Evolutionary conservation across 2,113 vertebrate species (phyloP).

Genomic region (Lepidothrix coronata): DNA sequence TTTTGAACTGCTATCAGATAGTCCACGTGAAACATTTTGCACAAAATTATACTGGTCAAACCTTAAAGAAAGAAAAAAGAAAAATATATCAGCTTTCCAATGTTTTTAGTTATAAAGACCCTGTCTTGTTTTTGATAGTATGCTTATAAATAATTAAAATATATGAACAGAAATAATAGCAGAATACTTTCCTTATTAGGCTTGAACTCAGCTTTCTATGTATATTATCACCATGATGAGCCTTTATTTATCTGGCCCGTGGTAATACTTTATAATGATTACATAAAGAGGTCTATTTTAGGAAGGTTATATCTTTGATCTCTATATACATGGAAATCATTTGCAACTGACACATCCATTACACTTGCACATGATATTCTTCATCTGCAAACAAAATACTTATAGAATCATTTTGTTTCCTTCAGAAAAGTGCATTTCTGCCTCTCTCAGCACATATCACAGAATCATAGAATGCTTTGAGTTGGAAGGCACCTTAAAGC

Average conservation of each 20-base stretch:
- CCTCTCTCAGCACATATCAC: constrained; percentile 1
- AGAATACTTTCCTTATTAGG: constrained; percentile 15
- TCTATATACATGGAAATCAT: constrained; percentile 12
- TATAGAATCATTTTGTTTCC: neutral
- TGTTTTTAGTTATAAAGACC: neutral
- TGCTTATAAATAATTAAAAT: neutral
- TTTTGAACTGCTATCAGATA: neutral
- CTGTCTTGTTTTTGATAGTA: neutral
- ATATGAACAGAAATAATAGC: neutral
- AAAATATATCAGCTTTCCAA: neutral
- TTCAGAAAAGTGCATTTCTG: neutral
- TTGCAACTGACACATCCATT: constrained; percentile 14
- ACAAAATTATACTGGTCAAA: neutral
- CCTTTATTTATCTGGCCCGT: constrained; percentile 5
- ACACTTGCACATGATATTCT: neutral
- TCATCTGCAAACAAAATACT: constrained; percentile 26
- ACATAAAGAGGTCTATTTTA: constrained; percentile 25
- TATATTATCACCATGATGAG: neutral
- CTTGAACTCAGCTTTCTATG: constrained; percentile 23
- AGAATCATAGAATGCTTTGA: neutral
- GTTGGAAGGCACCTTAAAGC: neutral
- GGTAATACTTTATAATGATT: constrained; percentile 8
- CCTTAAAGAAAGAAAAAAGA: neutral
- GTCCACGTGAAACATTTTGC: neutral
- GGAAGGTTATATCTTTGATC: constrained; percentile 1